Percentiles rank a stretch among this genome's conserved stretches.
Conservation (phyloP, 1,140 invertebrate species). For the Drosophila repletoides region DNA sequence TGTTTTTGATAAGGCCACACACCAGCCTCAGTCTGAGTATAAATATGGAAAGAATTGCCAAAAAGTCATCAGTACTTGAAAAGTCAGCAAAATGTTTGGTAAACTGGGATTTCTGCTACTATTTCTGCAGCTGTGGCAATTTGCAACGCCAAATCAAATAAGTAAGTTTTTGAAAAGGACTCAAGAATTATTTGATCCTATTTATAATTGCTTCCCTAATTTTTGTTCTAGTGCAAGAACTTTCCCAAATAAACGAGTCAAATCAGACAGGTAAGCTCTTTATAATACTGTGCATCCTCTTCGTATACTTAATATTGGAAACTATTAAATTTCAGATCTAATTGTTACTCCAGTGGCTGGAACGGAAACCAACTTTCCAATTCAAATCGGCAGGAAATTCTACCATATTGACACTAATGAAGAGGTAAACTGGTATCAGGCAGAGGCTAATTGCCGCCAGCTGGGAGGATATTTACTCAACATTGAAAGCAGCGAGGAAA, state of each 20-base stretch:
- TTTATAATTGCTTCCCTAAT: too few species aligned
- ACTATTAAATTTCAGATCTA: slow-evolving; percentile 2
- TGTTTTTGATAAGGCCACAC: neutral
- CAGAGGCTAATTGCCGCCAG: slow-evolving; percentile 5
- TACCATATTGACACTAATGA: neutral
- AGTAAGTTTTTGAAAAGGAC: neutral
- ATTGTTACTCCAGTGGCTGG: neutral
- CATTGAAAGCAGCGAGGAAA: slow-evolving; percentile 15
- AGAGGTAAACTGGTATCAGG: slow-evolving; percentile 1
- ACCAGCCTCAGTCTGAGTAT: too few species aligned
- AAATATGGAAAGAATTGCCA: neutral
- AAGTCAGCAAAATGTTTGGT: neutral
- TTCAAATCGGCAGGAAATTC: slow-evolving; percentile 26
- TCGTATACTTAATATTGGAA: too few species aligned
- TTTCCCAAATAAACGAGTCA: too few species aligned
- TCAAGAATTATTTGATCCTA: too few species aligned
- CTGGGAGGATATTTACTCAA: slow-evolving; percentile 21
- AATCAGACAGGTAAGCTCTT: too few species aligned
- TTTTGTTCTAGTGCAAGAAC: too few species aligned
- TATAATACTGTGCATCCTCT: too few species aligned
- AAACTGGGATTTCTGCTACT: neutral
- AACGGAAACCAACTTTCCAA: neutral
- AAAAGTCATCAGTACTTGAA: neutral
- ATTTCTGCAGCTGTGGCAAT: neutral
- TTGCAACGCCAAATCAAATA: slow-evolving; percentile 2